phyloP scores from a whole-genome alignment of 2,888 invertebrate genomes.

The Allygus modestus region DNA sequence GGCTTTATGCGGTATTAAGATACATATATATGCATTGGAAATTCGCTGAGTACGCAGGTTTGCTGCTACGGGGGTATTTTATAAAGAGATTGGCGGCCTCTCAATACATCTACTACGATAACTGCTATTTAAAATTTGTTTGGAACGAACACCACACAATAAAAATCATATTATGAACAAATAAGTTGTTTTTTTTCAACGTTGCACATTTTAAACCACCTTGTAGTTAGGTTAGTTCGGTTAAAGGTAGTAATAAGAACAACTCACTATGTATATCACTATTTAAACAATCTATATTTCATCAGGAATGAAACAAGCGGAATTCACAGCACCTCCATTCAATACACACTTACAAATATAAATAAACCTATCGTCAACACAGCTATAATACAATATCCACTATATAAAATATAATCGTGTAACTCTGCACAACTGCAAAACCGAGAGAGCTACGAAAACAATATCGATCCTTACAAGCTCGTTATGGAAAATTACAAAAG shows the following conservation, averaged over 20 bases:
- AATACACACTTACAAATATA: constrained; percentile 52
- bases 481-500: constrained; percentile 39
- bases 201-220: too few relatives aligned
- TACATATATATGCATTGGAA: too few relatives aligned
- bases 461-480: background rate
- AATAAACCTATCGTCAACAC: constrained; percentile 52
- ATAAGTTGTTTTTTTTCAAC: too few relatives aligned
- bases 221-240: too few relatives aligned
- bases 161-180: too few relatives aligned
- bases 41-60: too few relatives aligned
- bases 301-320: constrained; percentile 54
- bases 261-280: background rate
- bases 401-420: constrained; percentile 38
- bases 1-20: too few relatives aligned
- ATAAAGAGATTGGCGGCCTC: too few relatives aligned
- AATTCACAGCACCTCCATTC: constrained; percentile 56
- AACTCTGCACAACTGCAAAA: constrained; percentile 23
- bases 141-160: too few relatives aligned
- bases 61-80: too few relatives aligned
- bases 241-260: background rate
- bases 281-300: constrained; percentile 57
- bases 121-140: too few relatives aligned
- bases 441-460: constrained; percentile 25
- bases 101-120: too few relatives aligned
- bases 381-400: constrained; percentile 53